Base-by-base conservation (phyloP, 1,140 invertebrate genomes). In the Drosophila yakuba region DNA sequence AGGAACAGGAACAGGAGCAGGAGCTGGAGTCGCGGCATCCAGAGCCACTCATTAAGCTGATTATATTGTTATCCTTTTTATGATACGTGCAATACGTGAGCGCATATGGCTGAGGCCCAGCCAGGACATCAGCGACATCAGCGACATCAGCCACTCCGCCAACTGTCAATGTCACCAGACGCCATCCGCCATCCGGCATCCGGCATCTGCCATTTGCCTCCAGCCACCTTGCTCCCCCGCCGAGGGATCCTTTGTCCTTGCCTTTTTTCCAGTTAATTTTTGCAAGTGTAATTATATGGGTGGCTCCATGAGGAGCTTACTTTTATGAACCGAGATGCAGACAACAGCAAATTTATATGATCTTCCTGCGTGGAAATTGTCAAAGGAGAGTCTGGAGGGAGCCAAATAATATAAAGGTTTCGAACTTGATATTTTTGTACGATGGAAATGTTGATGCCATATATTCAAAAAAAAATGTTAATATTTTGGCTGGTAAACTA, bases 21-120 rank as follows among this genome's bases (percentile, higher is more conserved):
- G 20, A 44, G 20, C 41, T 12, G 38, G 20, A 52, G 61, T 36
- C 59, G 3, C 64, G 47, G 51, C 64, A 71, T 63, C 72, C 84
- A 80, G 73, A 84, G 80, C 80, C 84, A 88, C 84, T 88, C 84
- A 88, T 88, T 88, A 88, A 91, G 89, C 89, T 91, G 89, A 91
- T 91, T 91, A 91, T 91, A 91, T 91, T 91, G 89, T 91, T 91
- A 91, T 91, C 89, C 89, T 91, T 91, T 91, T 91, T 91, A 91
- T 91, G 90, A 91, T 91, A 91, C 84, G 84, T 91, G 88, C 83
- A 91, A 84, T 90, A 85, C 88, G 89, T 86, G 82, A 78, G 81
- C 86, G 81, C 86, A 90, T 90, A 90, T 88, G 83, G 84, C 67
- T 41, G 51, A 56, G 67, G 51, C 60, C 68, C 66, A 54, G 36